A percentile compares a stretch with the other conserved stretches of the same genome.
Evolutionary conservation across 2,888 invertebrate species (phyloP).

Genomic region (Petrophora chlorosata): DNA sequence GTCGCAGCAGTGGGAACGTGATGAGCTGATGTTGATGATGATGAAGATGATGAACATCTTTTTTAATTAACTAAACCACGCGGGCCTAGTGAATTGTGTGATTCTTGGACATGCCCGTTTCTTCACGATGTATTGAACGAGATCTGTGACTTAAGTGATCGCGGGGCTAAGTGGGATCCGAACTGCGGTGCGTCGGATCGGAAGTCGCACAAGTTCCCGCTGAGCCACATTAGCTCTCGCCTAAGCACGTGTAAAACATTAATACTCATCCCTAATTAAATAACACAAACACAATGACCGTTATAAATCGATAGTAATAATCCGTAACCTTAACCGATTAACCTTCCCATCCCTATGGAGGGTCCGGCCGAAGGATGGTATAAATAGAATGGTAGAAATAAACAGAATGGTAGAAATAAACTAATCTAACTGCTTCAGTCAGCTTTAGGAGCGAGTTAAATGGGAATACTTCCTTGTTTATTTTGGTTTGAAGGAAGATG

Average conservation of each 20-base stretch:
- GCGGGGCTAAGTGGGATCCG: too few relatives aligned
- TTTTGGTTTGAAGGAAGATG: neutral
- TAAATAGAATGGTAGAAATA: neutral
- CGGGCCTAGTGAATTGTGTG: too few relatives aligned
- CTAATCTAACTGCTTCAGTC: neutral
- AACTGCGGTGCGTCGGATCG: too few relatives aligned
- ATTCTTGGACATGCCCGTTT: too few relatives aligned
- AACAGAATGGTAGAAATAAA: neutral
- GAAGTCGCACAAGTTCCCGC: too few relatives aligned
- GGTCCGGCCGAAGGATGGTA: neutral
- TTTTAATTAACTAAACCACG: too few relatives aligned
- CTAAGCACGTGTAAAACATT: neutral
- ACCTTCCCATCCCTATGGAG: neutral
- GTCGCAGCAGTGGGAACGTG: too few relatives aligned
- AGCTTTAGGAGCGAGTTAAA: neutral
- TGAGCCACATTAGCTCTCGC: neutral
- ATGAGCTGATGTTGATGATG: too few relatives aligned
- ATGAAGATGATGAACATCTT: too few relatives aligned
- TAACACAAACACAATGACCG: too few relatives aligned
- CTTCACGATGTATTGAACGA: too few relatives aligned
- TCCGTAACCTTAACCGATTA: neutral
- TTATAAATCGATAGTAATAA: conserved; percentile 1
- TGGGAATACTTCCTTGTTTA: conserved; percentile 1
- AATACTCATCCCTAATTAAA: neutral
- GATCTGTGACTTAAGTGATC: too few relatives aligned